These are phyloP conservation scores for Orius insidiosus DNA, from an alignment of 1,140 invertebrate genomes.

Conservation along the genomic window DNA sequence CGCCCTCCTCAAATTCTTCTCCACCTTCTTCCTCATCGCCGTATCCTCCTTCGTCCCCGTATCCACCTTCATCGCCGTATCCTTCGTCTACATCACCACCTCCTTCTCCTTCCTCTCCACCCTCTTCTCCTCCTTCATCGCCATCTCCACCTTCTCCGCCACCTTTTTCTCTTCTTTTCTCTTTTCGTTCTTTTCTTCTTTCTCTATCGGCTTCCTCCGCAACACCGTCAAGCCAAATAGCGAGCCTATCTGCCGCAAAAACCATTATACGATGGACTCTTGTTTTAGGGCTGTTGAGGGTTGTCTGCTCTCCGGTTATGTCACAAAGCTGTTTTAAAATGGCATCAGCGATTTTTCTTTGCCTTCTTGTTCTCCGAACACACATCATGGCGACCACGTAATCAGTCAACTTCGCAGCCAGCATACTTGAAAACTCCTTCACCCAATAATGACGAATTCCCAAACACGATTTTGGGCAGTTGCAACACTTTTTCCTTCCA, in stretches of 20 bases:
- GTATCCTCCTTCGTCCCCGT: neutral
- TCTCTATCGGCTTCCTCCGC: neutral
- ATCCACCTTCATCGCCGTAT: neutral
- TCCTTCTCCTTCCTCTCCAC: neutral
- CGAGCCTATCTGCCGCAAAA: conserved; percentile 9
- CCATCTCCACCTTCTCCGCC: neutral
- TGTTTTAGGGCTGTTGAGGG: conserved; percentile 13
- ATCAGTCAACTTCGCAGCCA: conserved; percentile 12
- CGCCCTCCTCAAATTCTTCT: neutral
- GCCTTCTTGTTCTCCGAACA: conserved; percentile 7
- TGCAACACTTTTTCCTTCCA: neutral
- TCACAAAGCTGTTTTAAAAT: conserved; percentile 11
- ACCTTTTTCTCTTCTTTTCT: neutral
- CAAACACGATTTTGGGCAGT: neutral
- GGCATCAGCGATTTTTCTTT: conserved; percentile 11
- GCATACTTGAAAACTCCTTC: conserved; percentile 11
- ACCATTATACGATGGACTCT: conserved; percentile 11
- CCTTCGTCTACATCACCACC: neutral
- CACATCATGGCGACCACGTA: conserved; percentile 14
- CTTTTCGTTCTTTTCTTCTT: neutral
- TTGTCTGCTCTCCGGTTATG: conserved; percentile 11
- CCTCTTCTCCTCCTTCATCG: neutral
- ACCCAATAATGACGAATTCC: conserved; percentile 12
- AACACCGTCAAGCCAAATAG: conserved; percentile 12
- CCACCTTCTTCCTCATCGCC: neutral